Percentiles rank a stretch among this genome's conserved stretches.
These are phyloP conservation scores for Cerastis rubricosa DNA, from an alignment of 2,888 invertebrate genomes.

Conservation along the genomic window DNA sequence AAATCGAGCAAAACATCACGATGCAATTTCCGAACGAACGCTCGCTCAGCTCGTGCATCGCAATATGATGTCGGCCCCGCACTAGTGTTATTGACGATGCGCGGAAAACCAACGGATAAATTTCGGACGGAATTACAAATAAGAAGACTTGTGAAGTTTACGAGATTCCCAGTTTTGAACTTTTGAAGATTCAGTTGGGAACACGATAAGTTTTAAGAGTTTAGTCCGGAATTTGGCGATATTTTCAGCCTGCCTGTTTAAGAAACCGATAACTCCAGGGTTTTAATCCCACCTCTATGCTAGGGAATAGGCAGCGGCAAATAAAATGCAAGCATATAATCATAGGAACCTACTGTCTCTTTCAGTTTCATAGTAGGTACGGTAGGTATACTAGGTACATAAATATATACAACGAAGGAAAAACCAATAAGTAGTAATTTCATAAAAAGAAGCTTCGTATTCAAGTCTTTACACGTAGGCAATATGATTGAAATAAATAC, in stretches of 20 bases:
- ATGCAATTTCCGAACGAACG: slow-evolving; percentile 78
- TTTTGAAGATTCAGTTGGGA: slow-evolving; percentile 25
- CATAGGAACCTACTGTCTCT: neutral
- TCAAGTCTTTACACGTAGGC: slow-evolving; percentile 37
- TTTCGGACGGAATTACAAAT: slow-evolving; percentile 35
- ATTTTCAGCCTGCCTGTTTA: slow-evolving; percentile 1
- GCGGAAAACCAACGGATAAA: slow-evolving; percentile 39
- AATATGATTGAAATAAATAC: slow-evolving; percentile 61
- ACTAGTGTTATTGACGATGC: slow-evolving; percentile 48
- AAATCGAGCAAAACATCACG: slow-evolving; percentile 73
- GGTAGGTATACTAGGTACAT: neutral
- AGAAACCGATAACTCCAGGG: slow-evolving; percentile 26
- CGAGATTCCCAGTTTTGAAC: slow-evolving; percentile 20
- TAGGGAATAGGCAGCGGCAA: neutral
- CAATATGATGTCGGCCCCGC: slow-evolving; percentile 58
- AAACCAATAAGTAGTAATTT: neutral
- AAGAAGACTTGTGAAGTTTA: slow-evolving; percentile 30
- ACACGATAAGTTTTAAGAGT: slow-evolving; percentile 19
- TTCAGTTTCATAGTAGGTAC: neutral
- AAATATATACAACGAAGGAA: neutral
- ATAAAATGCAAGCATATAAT: neutral
- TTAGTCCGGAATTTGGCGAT: neutral
- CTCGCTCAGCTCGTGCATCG: slow-evolving; percentile 47
- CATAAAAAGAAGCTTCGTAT: neutral
- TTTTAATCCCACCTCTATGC: neutral